Conservation (phyloP, 2,797 vertebrate genomes). For the Gobionotothen gibberifrons region DNA sequence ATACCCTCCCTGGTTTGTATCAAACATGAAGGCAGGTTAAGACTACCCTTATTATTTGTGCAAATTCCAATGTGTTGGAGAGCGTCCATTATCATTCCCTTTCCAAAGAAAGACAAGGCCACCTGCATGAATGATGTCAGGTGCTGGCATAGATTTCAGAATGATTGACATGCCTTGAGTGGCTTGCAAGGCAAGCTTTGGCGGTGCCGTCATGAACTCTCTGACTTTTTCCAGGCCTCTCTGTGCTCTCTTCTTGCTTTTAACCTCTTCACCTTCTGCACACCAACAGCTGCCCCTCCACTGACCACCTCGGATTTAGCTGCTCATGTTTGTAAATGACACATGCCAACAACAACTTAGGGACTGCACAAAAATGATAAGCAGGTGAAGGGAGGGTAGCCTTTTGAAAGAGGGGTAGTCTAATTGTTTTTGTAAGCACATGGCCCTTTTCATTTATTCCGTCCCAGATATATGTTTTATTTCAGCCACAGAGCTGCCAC, state of each 20-base stretch:
- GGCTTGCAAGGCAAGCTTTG: conserved; percentile 11
- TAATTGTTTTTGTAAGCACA: background rate
- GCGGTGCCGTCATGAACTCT: conserved; percentile 19
- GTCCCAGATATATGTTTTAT: background rate
- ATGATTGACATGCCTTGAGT: conserved; percentile 35
- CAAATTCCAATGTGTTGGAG: conserved; percentile 6
- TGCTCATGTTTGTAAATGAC: conserved; percentile 1
- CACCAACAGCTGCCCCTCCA: conserved; percentile 28
- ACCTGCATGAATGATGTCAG: conserved; percentile 26
- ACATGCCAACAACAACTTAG: background rate
- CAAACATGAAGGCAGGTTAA: background rate
- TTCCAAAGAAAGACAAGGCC: conserved; percentile 38
- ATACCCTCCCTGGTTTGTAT: background rate
- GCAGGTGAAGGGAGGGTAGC: background rate
- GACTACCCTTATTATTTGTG: conserved; percentile 6
- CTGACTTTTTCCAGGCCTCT: conserved; percentile 10
- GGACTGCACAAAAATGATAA: background rate
- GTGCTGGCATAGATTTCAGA: conserved; percentile 10
- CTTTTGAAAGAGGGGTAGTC: background rate
- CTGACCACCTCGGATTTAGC: conserved; percentile 17
- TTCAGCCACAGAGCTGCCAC: background rate
- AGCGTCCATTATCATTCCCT: conserved; percentile 6
- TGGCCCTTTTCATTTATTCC: background rate
- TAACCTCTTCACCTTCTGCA: conserved; percentile 32
- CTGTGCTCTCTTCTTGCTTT: conserved; percentile 6